These are phyloP conservation scores for Ectropis grisescens DNA, from an alignment of 1,140 invertebrate species.

Conservation along the genomic window DNA sequence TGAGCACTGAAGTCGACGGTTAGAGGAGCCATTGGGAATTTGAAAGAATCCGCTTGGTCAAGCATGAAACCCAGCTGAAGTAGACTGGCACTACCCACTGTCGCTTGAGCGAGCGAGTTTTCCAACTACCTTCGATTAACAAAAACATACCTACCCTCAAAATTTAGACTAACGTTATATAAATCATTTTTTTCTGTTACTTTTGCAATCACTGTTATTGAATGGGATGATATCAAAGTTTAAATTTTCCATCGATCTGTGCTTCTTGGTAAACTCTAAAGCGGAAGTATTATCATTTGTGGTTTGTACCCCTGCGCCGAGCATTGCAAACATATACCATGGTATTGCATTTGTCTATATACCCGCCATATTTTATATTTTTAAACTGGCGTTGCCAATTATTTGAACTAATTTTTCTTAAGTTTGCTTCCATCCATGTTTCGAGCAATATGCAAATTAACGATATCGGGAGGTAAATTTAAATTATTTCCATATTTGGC, in stretches of 20 bases:
- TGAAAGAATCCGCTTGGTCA: slow-evolving; percentile 33
- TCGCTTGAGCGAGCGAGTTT: slow-evolving; percentile 28
- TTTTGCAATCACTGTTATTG: slow-evolving; percentile 36
- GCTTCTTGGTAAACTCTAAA: slow-evolving; percentile 69
- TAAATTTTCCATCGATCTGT: slow-evolving; percentile 39
- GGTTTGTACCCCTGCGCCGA: slow-evolving; percentile 48
- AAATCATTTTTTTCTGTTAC: slow-evolving; percentile 10
- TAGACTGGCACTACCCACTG: slow-evolving; percentile 15
- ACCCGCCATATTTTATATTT: slow-evolving; percentile 9
- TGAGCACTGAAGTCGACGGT: slow-evolving; percentile 37
- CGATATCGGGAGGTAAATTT: too few species aligned
- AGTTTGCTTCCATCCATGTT: too few species aligned
- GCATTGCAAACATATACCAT: slow-evolving; percentile 44
- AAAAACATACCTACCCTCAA: too few species aligned
- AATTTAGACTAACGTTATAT: too few species aligned
- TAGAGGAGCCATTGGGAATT: slow-evolving; percentile 22
- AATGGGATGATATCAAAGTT: slow-evolving; percentile 7
- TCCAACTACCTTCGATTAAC: too few species aligned
- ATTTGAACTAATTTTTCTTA: slow-evolving; percentile 9
- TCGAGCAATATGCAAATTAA: too few species aligned
- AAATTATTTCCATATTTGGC: too few species aligned
- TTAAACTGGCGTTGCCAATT: slow-evolving; percentile 13
- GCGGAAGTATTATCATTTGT: slow-evolving; percentile 56
- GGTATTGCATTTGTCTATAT: slow-evolving; percentile 39
- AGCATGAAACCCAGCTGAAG: slow-evolving; percentile 45